Percentiles rank a stretch among this genome's conserved stretches.
These are phyloP conservation scores for Colaptes auratus DNA, from an alignment of 2,113 vertebrate species.

Conservation along the genomic window DNA sequence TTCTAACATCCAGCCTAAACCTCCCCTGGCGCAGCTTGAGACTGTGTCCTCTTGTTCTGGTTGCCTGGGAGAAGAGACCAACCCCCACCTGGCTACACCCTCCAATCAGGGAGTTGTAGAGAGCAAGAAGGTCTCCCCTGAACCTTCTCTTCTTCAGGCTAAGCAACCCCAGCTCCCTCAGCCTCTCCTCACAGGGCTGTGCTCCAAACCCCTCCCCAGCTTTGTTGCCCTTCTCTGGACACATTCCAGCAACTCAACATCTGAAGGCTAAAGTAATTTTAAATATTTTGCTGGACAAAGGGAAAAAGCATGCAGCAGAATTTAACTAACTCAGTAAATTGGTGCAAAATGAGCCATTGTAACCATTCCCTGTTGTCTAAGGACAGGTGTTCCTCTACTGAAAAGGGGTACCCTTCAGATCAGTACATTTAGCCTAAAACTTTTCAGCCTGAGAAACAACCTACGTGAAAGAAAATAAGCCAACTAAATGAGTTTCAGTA, in stretches of 20 bases:
- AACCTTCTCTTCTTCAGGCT: too few species aligned
- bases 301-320: background rate
- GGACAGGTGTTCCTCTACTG: background rate
- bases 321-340: background rate
- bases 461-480: background rate
- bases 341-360: background rate
- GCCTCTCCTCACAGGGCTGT: too few species aligned
- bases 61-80: too few species aligned
- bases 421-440: background rate
- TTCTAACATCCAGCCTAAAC: background rate
- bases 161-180: too few species aligned
- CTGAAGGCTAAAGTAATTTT: background rate
- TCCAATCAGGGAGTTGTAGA: too few species aligned
- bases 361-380: background rate
- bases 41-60: too few species aligned
- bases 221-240: too few species aligned
- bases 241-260: too few species aligned
- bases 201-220: too few species aligned
- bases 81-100: too few species aligned
- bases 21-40: too few species aligned
- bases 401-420: background rate
- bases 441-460: background rate
- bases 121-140: too few species aligned
- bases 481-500: background rate
- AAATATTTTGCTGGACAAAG: conserved; percentile 11